Base-by-base conservation (phyloP, 2,888 invertebrate species). In the Protonemura montana region DNA sequence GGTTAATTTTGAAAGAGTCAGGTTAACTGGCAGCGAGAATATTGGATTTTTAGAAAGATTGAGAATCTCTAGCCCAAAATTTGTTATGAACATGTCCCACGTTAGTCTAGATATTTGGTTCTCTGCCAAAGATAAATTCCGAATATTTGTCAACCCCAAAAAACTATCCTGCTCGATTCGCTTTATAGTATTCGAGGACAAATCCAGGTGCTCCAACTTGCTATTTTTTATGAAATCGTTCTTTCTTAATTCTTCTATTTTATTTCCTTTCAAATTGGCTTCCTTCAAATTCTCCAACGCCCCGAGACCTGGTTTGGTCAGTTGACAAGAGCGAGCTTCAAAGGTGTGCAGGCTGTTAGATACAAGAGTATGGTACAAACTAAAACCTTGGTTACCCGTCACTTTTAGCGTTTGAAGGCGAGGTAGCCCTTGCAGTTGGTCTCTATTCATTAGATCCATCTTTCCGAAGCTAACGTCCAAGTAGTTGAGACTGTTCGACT, bases 41-140 rank as follows among this genome's bases (percentile, higher is more conserved):
- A 96, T 91, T 59, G 92, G 92, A 90, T 96, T 96, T 83, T 92
- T 91, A 0, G 94, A 94, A n/a, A 96, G 90, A 88, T 94, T 93
- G n/a, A 96, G 90, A 77, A 91, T 92, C 89, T 92, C 92, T 83
- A 96, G 91, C 83, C 91, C 85, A 28, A 82, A 30, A 41, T 85
- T 87, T 35, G 87, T 85, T n/a, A 85, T 82, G 28, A 87, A 83
- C 16, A 85, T 77, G 78, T 87, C 85, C 85, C 82, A 85, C 6
- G 82, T 41, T 2, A 87, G 6, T 42, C n/a, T 81, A 42, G 81
- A 29, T n/a, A 87, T 30, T n/a, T 80, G 26, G 29, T 87, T 87
- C 25, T 35, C 26, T 26, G 86, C 81, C n/a, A 87, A 83, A 10
- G 85, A 85, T 13, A 87, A n/a, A 26, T 82, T 82, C 35, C 76